Evolutionary conservation across 2,113 vertebrate genomes (phyloP).

Genomic region (Spheniscus mendiculus): DNA sequence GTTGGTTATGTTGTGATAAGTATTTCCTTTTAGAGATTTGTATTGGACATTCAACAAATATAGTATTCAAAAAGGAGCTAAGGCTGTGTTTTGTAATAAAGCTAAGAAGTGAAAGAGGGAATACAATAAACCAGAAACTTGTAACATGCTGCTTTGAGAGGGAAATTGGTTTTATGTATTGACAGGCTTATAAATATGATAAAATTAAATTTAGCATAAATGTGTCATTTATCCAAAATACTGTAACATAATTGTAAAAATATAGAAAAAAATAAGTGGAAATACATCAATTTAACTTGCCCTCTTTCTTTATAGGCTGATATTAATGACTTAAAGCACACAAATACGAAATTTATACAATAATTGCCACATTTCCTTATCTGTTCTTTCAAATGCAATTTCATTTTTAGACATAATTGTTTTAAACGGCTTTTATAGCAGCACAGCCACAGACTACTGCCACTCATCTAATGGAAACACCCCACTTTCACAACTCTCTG

Average conservation of each 20-base stretch:
- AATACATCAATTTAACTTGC: background rate
- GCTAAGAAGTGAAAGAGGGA: background rate
- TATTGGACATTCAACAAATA: background rate
- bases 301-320: background rate
- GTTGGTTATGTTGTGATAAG: background rate
- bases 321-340: background rate
- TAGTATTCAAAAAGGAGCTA: background rate
- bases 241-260: background rate
- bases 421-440: background rate
- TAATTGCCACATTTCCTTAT: background rate
- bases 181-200: background rate
- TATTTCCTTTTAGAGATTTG: background rate
- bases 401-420: background rate
- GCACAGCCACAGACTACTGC: background rate
- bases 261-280: background rate
- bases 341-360: background rate
- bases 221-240: background rate
- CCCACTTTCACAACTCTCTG: background rate
- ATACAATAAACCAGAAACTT: background rate
- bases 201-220: slow-evolving; percentile 2
- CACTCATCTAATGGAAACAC: background rate
- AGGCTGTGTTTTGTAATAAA: background rate
- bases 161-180: background rate
- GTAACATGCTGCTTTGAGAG: background rate
- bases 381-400: background rate